Percentiles rank a stretch among this genome's conserved stretches.
Evolutionary conservation across 2,113 vertebrate species (phyloP).

Genomic region (Charadrius vociferus): DNA sequence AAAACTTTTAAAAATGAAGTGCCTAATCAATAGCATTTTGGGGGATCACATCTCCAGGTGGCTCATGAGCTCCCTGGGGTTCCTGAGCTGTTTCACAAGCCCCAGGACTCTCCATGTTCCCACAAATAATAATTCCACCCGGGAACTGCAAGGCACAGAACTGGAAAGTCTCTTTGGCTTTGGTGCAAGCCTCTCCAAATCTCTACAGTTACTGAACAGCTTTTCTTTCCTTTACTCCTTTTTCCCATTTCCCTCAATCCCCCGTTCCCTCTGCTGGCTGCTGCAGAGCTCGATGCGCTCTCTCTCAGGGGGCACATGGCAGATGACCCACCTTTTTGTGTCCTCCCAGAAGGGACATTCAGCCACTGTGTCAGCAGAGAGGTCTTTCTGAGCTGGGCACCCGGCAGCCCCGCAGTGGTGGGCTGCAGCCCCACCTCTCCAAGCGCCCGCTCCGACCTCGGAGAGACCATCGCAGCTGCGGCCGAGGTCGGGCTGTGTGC

Average conservation of each 20-base stretch:
- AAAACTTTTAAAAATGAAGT: not conserved
- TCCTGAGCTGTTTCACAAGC: not conserved
- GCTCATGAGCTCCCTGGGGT: not conserved
- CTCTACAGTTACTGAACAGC: not conserved
- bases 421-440: not conserved
- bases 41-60: not conserved
- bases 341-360: not conserved
- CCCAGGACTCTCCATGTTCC: fast-evolving
- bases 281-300: not conserved
- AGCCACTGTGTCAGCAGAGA: not conserved
- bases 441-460: fast-evolving
- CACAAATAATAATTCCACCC: not conserved
- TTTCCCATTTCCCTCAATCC: not conserved
- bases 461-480: fast-evolving
- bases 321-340: not conserved
- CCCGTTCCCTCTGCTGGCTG: not conserved
- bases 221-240: not conserved
- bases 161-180: not conserved
- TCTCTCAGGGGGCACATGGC: not conserved
- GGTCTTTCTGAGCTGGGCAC: not conserved
- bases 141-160: not conserved
- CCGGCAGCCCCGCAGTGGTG: not conserved
- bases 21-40: not conserved
- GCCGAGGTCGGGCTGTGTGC: not conserved
- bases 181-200: not conserved